phyloP scores from a whole-genome alignment of 2,113 vertebrate genomes.

The Odocoileus hemionus region DNA sequence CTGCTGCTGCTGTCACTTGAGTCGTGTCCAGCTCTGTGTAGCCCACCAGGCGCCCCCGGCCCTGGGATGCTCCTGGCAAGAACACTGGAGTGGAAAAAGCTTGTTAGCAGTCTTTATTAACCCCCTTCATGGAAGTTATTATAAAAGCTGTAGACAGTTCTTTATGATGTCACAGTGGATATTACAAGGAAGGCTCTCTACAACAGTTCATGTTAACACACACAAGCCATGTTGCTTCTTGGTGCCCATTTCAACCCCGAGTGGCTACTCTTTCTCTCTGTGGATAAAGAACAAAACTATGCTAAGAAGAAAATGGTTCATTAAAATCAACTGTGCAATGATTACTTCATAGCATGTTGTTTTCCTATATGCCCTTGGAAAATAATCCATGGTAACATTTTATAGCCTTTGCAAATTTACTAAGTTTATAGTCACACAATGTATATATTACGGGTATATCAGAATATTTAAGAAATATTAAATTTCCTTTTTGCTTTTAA shows the following conservation, averaged over 20 bases:
- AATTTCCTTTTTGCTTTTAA: background rate
- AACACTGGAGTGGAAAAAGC: constrained; percentile 25
- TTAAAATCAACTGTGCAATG: constrained; percentile 75
- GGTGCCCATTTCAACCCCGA: constrained; percentile 65
- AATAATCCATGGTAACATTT: background rate
- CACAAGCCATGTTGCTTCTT: constrained; percentile 68
- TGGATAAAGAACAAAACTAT: constrained; percentile 62
- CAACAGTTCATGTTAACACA: constrained; percentile 71
- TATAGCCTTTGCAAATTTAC: background rate
- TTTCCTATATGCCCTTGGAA: background rate
- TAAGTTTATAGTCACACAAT: background rate
- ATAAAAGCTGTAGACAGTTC: constrained; percentile 73
- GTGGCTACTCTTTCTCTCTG: constrained; percentile 76
- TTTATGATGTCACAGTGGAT: constrained; percentile 74
- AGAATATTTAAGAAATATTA: background rate
- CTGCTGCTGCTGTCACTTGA: too few relatives aligned
- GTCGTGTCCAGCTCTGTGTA: too few relatives aligned
- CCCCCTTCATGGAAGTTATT: constrained; percentile 72
- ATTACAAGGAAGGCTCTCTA: constrained; percentile 72
- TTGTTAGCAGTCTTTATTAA: constrained; percentile 74
- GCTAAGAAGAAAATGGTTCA: constrained; percentile 72
- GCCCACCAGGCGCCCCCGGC: too few relatives aligned
- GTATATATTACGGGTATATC: background rate
- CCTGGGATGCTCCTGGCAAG: too few relatives aligned
- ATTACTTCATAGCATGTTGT: constrained; percentile 46